These are phyloP conservation scores for Caradrina clavipalpis DNA, from an alignment of 2,888 invertebrate species.

Conservation along the genomic window DNA sequence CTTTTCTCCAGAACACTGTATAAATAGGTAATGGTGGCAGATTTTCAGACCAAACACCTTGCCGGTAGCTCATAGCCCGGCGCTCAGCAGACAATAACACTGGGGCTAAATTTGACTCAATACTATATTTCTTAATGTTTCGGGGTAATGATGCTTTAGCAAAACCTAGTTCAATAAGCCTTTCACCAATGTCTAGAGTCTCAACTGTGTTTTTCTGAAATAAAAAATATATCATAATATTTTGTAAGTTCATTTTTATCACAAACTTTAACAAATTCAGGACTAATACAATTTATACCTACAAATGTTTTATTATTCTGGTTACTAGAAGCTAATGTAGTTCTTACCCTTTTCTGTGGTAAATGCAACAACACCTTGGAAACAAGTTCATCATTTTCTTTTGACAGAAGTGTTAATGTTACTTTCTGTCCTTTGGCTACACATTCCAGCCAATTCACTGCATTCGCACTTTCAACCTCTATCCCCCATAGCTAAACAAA, in stretches of 20 bases:
- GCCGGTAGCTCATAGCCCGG: constrained; percentile 81
- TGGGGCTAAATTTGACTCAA: constrained; percentile 83
- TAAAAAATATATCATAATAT: constrained; percentile 24
- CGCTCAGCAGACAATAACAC: constrained; percentile 82
- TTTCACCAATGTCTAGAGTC: constrained; percentile 85
- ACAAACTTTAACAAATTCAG: too few relatives aligned
- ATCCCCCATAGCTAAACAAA: constrained; percentile 88
- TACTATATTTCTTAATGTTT: constrained; percentile 79
- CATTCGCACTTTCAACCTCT: constrained; percentile 87
- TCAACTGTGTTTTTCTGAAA: constrained; percentile 84
- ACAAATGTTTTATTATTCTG: too few relatives aligned
- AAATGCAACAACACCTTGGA: constrained; percentile 86
- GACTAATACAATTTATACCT: too few relatives aligned
- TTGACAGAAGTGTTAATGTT: constrained; percentile 86
- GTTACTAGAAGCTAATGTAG: background rate
- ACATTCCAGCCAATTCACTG: constrained; percentile 91
- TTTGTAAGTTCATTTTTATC: too few relatives aligned
- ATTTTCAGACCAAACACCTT: constrained; percentile 87
- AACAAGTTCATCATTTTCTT: constrained; percentile 85
- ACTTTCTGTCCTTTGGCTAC: constrained; percentile 87
- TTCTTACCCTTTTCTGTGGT: constrained; percentile 79
- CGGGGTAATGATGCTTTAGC: constrained; percentile 82
- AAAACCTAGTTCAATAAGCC: constrained; percentile 87
- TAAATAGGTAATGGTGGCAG: constrained; percentile 84
- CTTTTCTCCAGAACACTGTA: constrained; percentile 83